These are phyloP conservation scores for Drosophila pallidifrons DNA, from an alignment of 1,140 invertebrate species.

Conservation along the genomic window DNA sequence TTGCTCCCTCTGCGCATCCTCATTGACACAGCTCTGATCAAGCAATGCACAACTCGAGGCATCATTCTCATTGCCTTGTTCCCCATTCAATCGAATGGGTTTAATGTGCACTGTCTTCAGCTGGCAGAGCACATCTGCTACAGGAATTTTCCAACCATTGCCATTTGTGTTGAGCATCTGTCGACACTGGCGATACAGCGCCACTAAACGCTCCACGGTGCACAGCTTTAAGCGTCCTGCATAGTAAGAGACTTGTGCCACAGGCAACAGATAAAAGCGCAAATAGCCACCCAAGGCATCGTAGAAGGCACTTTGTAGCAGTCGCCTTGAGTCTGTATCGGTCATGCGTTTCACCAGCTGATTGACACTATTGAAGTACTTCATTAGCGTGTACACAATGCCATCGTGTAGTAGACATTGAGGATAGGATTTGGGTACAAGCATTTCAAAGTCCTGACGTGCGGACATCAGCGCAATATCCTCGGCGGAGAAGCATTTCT, in stretches of 20 bases:
- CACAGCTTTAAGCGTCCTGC: slow-evolving; percentile 67
- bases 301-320: slow-evolving; percentile 71
- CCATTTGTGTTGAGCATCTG: slow-evolving; percentile 77
- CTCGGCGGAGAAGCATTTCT: slow-evolving; percentile 77
- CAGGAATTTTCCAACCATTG: slow-evolving; percentile 70
- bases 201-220: slow-evolving; percentile 59
- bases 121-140: slow-evolving; percentile 45
- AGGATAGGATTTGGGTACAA: slow-evolving; percentile 63
- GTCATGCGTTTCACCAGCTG: slow-evolving; percentile 60
- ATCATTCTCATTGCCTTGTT: slow-evolving; percentile 34
- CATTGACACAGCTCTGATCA: slow-evolving; percentile 40
- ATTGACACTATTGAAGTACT: slow-evolving; percentile 75
- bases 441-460: slow-evolving; percentile 72
- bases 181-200: slow-evolving; percentile 63
- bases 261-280: slow-evolving; percentile 68
- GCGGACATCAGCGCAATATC: slow-evolving; percentile 72
- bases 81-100: slow-evolving; percentile 34
- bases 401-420: slow-evolving; percentile 42
- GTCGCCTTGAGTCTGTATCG: slow-evolving; percentile 34
- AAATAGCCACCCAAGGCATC: slow-evolving; percentile 79
- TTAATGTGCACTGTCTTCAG: slow-evolving; percentile 42
- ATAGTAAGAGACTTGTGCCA: slow-evolving; percentile 77
- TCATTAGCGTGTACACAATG: slow-evolving; percentile 61
- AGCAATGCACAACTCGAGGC: slow-evolving; percentile 58
- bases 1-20: slow-evolving; percentile 40